phyloP scores from a whole-genome alignment of 2,888 invertebrate genomes.

The Resseliella maxima region DNA sequence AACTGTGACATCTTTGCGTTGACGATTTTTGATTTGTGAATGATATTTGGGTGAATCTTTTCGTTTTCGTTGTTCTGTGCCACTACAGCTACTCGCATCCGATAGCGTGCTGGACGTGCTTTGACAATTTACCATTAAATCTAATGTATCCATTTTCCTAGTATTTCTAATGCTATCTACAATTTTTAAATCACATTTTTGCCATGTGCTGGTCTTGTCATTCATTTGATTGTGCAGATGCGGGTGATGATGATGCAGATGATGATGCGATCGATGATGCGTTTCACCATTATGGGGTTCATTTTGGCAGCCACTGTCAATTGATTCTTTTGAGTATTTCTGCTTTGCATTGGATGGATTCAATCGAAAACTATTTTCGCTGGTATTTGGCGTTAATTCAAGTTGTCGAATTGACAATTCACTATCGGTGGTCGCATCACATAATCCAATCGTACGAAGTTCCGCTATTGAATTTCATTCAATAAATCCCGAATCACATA shows the following conservation, averaged over 20 bases:
- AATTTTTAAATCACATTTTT: constrained; percentile 48
- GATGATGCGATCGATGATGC: no score
- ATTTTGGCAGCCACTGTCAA: constrained; percentile 40
- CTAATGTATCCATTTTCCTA: background rate
- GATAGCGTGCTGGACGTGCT: background rate
- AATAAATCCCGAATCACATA: background rate
- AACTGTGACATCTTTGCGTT: constrained; percentile 39
- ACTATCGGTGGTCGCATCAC: constrained; percentile 61
- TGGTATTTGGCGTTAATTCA: constrained; percentile 41
- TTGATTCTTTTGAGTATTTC: constrained; percentile 54
- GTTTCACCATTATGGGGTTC: background rate
- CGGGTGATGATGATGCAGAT: no score
- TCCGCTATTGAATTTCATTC: constrained; percentile 61
- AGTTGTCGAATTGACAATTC: constrained; percentile 61
- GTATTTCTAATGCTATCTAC: constrained; percentile 52
- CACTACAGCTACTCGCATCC: constrained; percentile 42
- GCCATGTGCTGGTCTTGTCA: background rate
- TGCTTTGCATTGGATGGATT: constrained; percentile 32
- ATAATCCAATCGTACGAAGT: constrained; percentile 63
- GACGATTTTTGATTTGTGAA: constrained; percentile 16
- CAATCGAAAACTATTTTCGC: constrained; percentile 56
- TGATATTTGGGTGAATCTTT: constrained; percentile 56
- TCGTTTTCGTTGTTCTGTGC: constrained; percentile 11
- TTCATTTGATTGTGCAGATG: background rate
- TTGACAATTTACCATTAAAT: constrained; percentile 28